Conservation (phyloP, 2,113 vertebrate species). For the Anolis carolinensis region DNA sequence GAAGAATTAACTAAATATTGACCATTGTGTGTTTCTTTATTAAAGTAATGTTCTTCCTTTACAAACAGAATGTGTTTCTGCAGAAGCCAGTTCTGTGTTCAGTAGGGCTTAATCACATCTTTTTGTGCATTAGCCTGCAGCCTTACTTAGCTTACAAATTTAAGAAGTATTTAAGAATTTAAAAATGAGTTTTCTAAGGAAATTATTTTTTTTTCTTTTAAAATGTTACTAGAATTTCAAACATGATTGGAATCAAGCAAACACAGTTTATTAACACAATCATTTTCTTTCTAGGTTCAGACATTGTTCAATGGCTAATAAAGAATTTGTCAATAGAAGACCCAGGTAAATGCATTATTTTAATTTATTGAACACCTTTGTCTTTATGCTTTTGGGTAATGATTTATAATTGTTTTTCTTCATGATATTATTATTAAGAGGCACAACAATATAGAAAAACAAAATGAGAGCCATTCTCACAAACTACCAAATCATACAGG, state of each 20-base stretch:
- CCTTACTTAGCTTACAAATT: neutral
- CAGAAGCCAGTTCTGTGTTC: neutral
- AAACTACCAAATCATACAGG: neutral
- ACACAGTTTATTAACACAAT: conserved; percentile 44
- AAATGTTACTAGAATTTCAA: neutral
- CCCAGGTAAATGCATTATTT: conserved; percentile 85
- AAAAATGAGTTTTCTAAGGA: neutral
- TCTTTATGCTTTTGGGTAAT: neutral
- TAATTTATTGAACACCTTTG: neutral
- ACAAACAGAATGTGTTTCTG: too few relatives aligned
- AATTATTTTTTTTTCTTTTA: neutral
- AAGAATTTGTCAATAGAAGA: conserved; percentile 97
- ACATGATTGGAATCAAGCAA: neutral
- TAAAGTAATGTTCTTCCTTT: too few relatives aligned
- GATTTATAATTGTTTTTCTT: neutral
- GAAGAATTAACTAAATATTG: too few relatives aligned
- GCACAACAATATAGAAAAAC: neutral
- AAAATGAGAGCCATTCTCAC: neutral
- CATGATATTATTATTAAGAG: neutral
- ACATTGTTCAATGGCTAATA: conserved; percentile 97
- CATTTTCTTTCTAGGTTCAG: conserved; percentile 85
- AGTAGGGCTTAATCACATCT: neutral
- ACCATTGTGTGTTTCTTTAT: too few relatives aligned
- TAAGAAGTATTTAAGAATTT: neutral
- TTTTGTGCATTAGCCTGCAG: neutral